Conservation (phyloP, 1,140 invertebrate species). For the Aphaenogaster ashmeadi region DNA sequence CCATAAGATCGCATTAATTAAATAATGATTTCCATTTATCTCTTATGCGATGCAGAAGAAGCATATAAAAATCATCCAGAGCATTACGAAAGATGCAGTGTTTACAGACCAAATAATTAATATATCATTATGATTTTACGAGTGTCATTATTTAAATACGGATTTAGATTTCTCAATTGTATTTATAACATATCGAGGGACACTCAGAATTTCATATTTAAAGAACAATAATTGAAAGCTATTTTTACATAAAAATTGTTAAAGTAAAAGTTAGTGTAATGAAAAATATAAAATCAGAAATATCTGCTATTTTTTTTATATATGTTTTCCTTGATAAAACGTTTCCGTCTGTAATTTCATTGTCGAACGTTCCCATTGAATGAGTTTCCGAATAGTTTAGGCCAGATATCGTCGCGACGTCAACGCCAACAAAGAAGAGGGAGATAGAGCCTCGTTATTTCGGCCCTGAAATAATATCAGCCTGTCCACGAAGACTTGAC, state of each 20-base stretch:
- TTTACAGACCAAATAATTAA: not conserved
- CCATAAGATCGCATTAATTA: conserved; percentile 45
- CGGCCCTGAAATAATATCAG: conserved; percentile 75
- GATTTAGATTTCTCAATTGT: not conserved
- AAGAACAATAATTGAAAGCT: not conserved
- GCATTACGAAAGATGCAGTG: not conserved
- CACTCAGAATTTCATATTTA: not conserved
- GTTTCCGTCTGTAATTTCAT: not conserved
- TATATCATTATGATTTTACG: not conserved
- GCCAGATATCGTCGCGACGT: conserved; percentile 20
- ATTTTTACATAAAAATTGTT: not conserved
- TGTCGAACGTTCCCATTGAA: not conserved
- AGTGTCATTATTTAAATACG: not conserved
- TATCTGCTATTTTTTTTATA: not conserved
- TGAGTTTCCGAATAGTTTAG: conserved; percentile 17
- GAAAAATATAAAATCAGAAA: not conserved
- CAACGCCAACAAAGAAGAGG: conserved; percentile 31
- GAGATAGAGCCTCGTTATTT: conserved; percentile 26
- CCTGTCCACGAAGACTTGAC: conserved; percentile 63
- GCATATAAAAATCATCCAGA: not conserved
- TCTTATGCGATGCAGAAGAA: not conserved
- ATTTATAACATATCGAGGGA: not conserved
- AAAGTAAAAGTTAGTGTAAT: not conserved
- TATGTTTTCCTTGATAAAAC: not conserved
- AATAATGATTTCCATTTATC: conserved; percentile 38